Base-by-base conservation (phyloP, 2,888 invertebrate genomes). In the Tachina lurida region DNA sequence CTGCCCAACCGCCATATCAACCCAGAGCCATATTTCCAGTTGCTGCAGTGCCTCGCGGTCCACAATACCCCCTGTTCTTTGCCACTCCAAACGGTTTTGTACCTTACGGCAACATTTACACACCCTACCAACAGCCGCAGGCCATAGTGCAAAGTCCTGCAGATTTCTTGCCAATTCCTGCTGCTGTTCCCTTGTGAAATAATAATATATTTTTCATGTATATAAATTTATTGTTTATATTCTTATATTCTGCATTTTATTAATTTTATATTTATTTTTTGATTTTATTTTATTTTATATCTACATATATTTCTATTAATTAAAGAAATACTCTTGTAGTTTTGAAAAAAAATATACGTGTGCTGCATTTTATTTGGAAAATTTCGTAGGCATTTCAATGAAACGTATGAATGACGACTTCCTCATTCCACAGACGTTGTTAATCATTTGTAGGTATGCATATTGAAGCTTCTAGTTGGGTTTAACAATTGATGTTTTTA, bases 71-170 rank as follows among this genome's bases (percentile, higher is more conserved):
- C 70, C 88, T 87, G 60, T 89, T 73, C 87, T 90, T 84, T 89
- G 90, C 84, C 82, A 94, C 94, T 91, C 86, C 56, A 83, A 83
- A 83, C 86, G 94, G 93, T 77, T 92, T 94, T 89, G 94, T 94
- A 63, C 93, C 89, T 86, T 91, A 87, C 89, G 91, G 89, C 70
- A 90, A 89, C 86, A 89, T 85, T 85, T 89, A 88, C 87, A 88
- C 65, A 47, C 86, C 84, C 54, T 87, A 87, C 83, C 88, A 80
- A 58, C 85, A 88, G 49, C 87, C 87, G 10, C 89, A 88, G 49
- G 75, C 89, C 88, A n/a, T 60, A 49, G 81, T 68, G 80, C 89
- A 49, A 60, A 67, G 41, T 22, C 84, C 88, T 63, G 89, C 89
- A 63, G 68, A 54, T 56, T 10, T 88, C 88, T 76, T 87, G 78